Evolutionary conservation across 2,797 vertebrate genomes (phyloP).

Genomic region (Centroberyx gerrardi): DNA sequence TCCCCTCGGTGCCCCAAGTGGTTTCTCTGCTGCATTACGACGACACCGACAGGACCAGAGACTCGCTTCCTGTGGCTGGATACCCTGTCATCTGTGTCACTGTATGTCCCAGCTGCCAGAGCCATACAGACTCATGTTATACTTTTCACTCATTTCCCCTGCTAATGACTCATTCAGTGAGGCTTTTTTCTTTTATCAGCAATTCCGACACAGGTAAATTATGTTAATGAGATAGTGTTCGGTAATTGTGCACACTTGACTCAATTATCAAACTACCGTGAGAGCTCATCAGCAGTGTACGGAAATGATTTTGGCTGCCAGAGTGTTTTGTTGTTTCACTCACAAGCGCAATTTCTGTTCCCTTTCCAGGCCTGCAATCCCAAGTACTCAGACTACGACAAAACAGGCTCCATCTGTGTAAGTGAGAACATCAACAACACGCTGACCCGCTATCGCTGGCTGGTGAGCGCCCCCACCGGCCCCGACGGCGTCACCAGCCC

Average conservation of each 20-base stretch:
- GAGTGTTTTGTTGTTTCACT: slow-evolving; percentile 8
- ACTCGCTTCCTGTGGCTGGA: slow-evolving; percentile 87
- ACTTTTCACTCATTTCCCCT: slow-evolving; percentile 24
- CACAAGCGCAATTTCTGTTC: slow-evolving; percentile 1
- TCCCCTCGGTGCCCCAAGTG: slow-evolving; percentile 93
- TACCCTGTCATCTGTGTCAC: slow-evolving; percentile 97
- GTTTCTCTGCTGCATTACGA: slow-evolving; percentile 93
- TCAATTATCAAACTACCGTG: slow-evolving; percentile 21
- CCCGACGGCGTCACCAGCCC: slow-evolving; percentile 93
- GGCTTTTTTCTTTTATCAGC: slow-evolving; percentile 8
- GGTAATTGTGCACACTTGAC: slow-evolving; percentile 22
- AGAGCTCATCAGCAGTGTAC: slow-evolving; percentile 12
- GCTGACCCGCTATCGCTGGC: slow-evolving; percentile 93
- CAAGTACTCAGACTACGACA: slow-evolving; percentile 93
- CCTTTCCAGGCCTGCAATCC: slow-evolving; percentile 92
- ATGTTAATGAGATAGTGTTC: slow-evolving; percentile 30
- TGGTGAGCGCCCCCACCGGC: slow-evolving; percentile 92
- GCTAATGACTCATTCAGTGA: slow-evolving; percentile 30
- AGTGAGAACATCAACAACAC: slow-evolving; percentile 96
- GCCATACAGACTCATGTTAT: slow-evolving; percentile 6
- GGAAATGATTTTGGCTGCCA: slow-evolving; percentile 18
- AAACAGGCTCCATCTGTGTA: slow-evolving; percentile 93
- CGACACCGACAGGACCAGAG: slow-evolving; percentile 80
- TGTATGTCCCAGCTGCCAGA: slow-evolving; percentile 77
- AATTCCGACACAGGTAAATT: slow-evolving; percentile 24